Conservation (phyloP, 92 coral and sea anemone species). For the Micromussa lordhowensis region DNA sequence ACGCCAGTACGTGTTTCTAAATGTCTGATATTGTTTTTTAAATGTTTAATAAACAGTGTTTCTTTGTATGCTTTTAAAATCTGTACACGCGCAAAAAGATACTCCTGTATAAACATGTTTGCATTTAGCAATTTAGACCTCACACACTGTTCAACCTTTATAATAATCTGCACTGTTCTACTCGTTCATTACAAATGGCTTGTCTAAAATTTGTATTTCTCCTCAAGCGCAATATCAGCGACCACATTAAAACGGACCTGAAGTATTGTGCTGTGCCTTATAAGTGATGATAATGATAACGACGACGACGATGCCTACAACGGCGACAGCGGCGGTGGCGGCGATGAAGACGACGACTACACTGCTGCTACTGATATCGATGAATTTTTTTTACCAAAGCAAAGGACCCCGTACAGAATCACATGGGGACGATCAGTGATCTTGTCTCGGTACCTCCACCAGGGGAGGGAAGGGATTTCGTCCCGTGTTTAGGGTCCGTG, state of each 20-base stretch:
- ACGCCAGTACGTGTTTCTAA: not conserved
- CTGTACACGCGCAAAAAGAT: not conserved
- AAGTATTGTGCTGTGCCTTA: not conserved
- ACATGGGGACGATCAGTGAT: not conserved
- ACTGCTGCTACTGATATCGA: not conserved
- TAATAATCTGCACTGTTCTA: not conserved
- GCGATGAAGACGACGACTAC: not conserved
- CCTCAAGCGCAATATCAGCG: not conserved
- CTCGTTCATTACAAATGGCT: not conserved
- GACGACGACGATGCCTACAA: not conserved
- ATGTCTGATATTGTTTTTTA: too few relatives aligned
- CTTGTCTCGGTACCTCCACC: slow-evolving; percentile 55
- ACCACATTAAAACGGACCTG: not conserved
- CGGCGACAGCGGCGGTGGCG: not conserved
- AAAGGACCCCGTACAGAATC: not conserved
- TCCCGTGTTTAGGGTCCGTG: slow-evolving; percentile 13
- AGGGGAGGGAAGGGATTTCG: slow-evolving; percentile 67
- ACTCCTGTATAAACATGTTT: not conserved
- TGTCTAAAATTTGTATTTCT: not conserved
- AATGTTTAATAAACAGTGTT: not conserved
- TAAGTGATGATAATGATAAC: not conserved
- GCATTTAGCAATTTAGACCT: not conserved
- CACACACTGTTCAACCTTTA: not conserved
- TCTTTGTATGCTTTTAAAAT: too few relatives aligned
- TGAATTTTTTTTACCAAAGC: not conserved